Evolutionary conservation across 2,113 vertebrate genomes (phyloP).

Genomic region (Chamaetylas fuelleborni): DNA sequence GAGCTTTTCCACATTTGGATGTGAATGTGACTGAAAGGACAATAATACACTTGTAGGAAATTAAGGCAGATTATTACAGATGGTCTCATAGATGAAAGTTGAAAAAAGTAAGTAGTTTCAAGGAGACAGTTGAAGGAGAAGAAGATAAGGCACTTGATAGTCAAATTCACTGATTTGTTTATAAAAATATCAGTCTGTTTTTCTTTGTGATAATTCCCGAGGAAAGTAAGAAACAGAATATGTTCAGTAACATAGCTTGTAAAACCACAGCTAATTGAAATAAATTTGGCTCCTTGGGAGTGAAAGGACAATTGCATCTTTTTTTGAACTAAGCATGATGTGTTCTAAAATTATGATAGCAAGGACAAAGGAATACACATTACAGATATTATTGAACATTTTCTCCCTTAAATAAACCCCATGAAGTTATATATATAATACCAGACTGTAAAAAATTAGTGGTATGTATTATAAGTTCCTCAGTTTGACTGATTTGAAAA

Average conservation of each 20-base stretch:
- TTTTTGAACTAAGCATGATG: neutral
- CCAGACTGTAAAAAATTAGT: neutral
- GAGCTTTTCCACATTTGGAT: neutral
- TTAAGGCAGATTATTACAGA: neutral
- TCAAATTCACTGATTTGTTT: neutral
- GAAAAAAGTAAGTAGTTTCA: neutral
- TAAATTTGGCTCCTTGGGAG: neutral
- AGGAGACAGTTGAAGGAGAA: neutral
- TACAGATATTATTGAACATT: neutral
- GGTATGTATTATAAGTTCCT: neutral
- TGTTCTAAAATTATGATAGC: neutral
- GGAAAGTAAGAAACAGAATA: neutral
- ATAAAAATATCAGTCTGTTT: neutral
- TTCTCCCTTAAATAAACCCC: neutral
- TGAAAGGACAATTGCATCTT: neutral
- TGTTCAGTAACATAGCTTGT: neutral
- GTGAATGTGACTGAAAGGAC: neutral
- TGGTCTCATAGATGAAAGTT: neutral
- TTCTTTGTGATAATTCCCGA: neutral
- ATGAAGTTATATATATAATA: neutral
- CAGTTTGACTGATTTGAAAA: neutral
- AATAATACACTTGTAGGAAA: neutral
- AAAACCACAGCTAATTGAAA: slow-evolving; percentile 10
- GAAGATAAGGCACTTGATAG: neutral
- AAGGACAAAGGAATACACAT: neutral